A percentile compares a stretch with the other conserved stretches of the same genome.
phyloP scores from a whole-genome alignment of 2,888 invertebrate species.

The Eupithecia subfuscata region DNA sequence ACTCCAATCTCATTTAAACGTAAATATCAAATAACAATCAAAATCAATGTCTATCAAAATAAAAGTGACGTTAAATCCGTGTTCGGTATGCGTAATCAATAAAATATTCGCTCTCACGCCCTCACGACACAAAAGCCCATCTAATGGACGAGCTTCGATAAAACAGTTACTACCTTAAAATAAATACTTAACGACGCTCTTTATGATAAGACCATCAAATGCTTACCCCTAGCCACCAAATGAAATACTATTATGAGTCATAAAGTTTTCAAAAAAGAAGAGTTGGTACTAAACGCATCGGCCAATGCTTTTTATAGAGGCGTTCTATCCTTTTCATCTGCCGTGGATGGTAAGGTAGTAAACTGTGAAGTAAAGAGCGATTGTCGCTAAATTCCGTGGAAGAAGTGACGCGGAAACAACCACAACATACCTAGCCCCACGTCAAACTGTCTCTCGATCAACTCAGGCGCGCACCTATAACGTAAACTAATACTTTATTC shows the following conservation, averaged over 20 bases:
- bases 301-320: background rate
- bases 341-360: background rate
- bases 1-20: slow-evolving; percentile 21
- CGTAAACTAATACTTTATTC: slow-evolving; percentile 71
- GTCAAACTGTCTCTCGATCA: slow-evolving; percentile 69
- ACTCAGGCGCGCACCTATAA: slow-evolving; percentile 62
- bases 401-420: slow-evolving; percentile 65
- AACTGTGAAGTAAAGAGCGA: slow-evolving; percentile 5
- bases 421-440: slow-evolving; percentile 64
- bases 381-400: slow-evolving; percentile 61
- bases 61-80: slow-evolving; percentile 44
- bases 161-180: slow-evolving; percentile 69
- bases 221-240: slow-evolving; percentile 27
- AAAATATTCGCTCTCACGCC: slow-evolving; percentile 60
- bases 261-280: slow-evolving; percentile 15
- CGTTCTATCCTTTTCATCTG: background rate
- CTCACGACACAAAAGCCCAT: slow-evolving; percentile 58
- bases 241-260: slow-evolving; percentile 32
- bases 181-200: slow-evolving; percentile 59
- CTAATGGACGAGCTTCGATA: slow-evolving; percentile 63
- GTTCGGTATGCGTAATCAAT: slow-evolving; percentile 54
- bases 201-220: slow-evolving; percentile 55
- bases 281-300: background rate
- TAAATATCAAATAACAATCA: slow-evolving; percentile 37
- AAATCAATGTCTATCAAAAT: slow-evolving; percentile 44